Conservation (phyloP, 2,797 vertebrate genomes). For the Sebastes iracundus region DNA sequence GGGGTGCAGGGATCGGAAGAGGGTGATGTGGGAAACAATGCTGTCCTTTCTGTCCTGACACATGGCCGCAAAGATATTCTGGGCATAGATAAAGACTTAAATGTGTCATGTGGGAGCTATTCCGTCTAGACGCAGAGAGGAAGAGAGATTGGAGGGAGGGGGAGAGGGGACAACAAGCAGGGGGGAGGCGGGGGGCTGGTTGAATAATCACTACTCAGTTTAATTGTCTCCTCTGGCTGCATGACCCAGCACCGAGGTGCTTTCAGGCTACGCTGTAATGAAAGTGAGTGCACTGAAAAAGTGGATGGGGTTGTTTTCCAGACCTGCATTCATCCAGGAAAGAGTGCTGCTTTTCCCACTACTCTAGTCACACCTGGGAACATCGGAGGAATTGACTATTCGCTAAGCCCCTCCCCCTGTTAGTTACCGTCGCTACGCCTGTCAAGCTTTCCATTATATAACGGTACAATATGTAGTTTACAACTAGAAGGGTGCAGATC, state of each 20-base stretch:
- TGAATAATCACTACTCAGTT: slow-evolving; percentile 73
- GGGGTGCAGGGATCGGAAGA: slow-evolving; percentile 14
- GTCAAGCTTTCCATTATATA: not conserved
- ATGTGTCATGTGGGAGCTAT: slow-evolving; percentile 78
- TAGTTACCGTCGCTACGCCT: not conserved
- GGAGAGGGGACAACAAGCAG: not conserved
- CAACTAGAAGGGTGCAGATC: not conserved
- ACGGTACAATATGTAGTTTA: not conserved
- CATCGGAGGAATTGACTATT: not conserved
- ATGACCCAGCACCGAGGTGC: slow-evolving; percentile 18
- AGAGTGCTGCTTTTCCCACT: not conserved
- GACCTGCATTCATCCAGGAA: slow-evolving; percentile 1
- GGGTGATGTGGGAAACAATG: slow-evolving; percentile 73
- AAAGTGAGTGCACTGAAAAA: slow-evolving; percentile 46
- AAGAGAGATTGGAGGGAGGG: not conserved
- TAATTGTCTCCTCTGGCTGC: slow-evolving; percentile 54
- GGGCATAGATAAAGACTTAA: slow-evolving; percentile 76
- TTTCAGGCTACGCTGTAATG: slow-evolving; percentile 42
- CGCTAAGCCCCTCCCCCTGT: not conserved
- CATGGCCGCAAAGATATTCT: slow-evolving; percentile 78
- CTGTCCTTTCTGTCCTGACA: slow-evolving; percentile 73
- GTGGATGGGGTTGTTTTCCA: slow-evolving; percentile 23
- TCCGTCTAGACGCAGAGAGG: slow-evolving; percentile 64
- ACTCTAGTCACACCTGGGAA: not conserved
- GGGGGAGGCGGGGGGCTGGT: slow-evolving; percentile 19